phyloP scores from a whole-genome alignment of 2,797 vertebrate genomes.

The Mionectes olivaceus region DNA sequence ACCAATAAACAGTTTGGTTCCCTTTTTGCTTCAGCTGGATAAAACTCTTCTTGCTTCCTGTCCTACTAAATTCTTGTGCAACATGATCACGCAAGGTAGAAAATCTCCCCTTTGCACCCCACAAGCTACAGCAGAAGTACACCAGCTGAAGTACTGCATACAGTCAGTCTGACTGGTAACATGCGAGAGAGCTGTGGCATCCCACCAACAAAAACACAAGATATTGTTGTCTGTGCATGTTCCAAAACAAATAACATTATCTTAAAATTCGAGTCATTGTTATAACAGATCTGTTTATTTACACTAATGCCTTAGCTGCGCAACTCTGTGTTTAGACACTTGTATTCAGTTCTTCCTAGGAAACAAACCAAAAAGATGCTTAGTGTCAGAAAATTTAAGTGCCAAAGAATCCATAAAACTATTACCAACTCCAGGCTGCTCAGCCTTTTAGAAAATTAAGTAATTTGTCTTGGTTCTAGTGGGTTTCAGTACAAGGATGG shows the following conservation, averaged over 20 bases:
- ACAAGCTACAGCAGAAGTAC: neutral
- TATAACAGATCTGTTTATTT: slow-evolving; percentile 18
- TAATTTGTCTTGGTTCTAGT: neutral
- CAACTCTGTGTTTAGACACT: slow-evolving; percentile 5
- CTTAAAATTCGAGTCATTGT: neutral
- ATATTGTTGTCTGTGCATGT: neutral
- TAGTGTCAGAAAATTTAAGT: neutral
- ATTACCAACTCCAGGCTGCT: neutral
- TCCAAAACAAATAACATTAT: slow-evolving; percentile 30
- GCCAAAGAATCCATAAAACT: neutral
- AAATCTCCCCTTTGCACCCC: neutral
- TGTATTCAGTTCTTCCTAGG: neutral
- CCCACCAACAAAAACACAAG: neutral
- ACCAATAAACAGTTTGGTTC: neutral
- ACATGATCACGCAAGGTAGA: neutral
- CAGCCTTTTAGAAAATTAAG: neutral
- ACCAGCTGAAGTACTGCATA: neutral
- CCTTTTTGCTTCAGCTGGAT: neutral
- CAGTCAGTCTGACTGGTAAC: neutral
- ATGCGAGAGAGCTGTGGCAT: neutral
- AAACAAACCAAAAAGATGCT: neutral
- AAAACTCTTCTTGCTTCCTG: neutral
- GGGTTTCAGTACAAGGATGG: neutral
- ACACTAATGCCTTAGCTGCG: neutral
- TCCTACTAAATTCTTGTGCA: neutral